Base-by-base conservation (phyloP, 1,140 invertebrate genomes). In the Hycleus phaleratus region DNA sequence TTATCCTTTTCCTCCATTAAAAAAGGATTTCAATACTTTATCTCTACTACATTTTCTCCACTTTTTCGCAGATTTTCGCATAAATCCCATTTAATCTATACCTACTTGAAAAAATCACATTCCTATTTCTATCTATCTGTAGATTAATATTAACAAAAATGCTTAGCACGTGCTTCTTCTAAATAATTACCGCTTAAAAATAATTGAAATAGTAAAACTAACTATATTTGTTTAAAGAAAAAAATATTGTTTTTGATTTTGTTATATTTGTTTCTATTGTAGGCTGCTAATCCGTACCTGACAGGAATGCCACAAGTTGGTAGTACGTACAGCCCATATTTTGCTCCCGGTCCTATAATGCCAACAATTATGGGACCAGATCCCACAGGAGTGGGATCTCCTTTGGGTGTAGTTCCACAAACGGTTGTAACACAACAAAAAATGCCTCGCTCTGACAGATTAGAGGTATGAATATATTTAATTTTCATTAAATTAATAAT, bases 371-470 rank as follows among this genome's bases (percentile, higher is more conserved):
- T 88, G 62, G 85, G 88, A 45, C 87, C 88, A 56, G 90, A 93
- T 76, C 89, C 87, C 45, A 79, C 79, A 62, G 80, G 79, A 59
- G 80, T 81, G 50, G 78, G 48, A 46, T 85, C 85, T 66, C 85
- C 84, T 38, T 74, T 88, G 49, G 83, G 85, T 63, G 85, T 87
- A 68, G 89, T 93, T 67, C 89, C 85, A 72, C 89, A 91, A 78
- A 88, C 86, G 64, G 87, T 91, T 49, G 81, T 86, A 59, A 84
- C 88, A 62, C 88, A 90, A 79, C 91, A 95, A 81, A 96, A 96
- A 81, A 83, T 95, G 82, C 88, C 90, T 60, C 85, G 93, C 74
- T 91, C 91, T 72, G 93, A 96, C 79, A 84, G 94, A 80, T 86
- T 96, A 79, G 93, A 96, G 91, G 94, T 96, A 86, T 82, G 85